Evolutionary conservation across 2,113 vertebrate species (phyloP).

Genomic region (Burhinus oedicnemus): DNA sequence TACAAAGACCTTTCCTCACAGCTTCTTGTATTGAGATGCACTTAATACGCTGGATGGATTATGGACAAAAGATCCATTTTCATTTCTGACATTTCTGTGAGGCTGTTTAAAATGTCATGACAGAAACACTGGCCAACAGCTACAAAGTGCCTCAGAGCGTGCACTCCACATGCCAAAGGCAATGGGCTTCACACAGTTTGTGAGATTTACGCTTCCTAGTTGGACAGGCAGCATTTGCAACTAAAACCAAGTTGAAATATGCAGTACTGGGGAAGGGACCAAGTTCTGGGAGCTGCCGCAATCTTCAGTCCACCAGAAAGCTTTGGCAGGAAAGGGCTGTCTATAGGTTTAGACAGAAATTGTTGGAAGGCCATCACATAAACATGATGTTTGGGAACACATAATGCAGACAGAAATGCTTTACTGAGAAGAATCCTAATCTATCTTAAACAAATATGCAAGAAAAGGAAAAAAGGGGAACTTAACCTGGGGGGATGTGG

Average conservation of each 20-base stretch:
- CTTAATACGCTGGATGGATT: background rate
- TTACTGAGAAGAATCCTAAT: background rate
- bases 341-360: background rate
- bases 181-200: background rate
- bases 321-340: background rate
- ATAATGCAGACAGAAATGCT: conserved; percentile 22
- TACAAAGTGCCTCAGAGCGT: background rate
- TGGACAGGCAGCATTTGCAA: background rate
- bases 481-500: conserved; percentile 5
- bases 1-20: background rate
- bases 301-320: background rate
- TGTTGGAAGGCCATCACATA: background rate
- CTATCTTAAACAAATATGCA: background rate
- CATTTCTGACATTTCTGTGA: background rate
- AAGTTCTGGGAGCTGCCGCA: background rate
- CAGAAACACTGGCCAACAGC: background rate
- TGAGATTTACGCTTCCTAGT: background rate
- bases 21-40: background rate
- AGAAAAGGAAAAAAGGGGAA: conserved; percentile 6
- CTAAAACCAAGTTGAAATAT: background rate
- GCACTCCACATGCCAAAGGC: no score
- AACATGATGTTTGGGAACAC: background rate
- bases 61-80: background rate
- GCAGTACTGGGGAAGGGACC: background rate
- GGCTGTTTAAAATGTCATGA: background rate